Evolutionary conservation across 2,888 invertebrate genomes (phyloP).

Genomic region (Glaucopsyche alexis): DNA sequence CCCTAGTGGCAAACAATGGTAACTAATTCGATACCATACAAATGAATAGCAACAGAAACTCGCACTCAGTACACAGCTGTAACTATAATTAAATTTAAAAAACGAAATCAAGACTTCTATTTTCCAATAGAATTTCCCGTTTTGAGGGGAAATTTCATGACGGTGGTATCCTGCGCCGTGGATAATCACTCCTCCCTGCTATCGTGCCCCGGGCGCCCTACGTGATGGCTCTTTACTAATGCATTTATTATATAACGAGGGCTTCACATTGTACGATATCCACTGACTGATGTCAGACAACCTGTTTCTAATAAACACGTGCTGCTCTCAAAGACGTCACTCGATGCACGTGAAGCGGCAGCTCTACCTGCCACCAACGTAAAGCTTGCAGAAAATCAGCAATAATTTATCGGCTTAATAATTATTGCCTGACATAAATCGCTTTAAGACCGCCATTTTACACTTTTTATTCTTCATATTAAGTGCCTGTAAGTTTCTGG

Average conservation of each 20-base stretch:
- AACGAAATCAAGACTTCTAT: not conserved
- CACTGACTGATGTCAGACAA: constrained; percentile 43
- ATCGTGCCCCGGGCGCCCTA: constrained; percentile 67
- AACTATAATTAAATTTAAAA: too few species aligned
- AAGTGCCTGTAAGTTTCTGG: too few species aligned
- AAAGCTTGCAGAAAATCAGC: not conserved
- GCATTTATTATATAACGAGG: constrained; percentile 40
- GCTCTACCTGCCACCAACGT: not conserved
- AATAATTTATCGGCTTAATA: too few species aligned
- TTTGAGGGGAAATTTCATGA: constrained; percentile 42
- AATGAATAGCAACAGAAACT: too few species aligned
- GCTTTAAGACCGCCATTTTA: too few species aligned
- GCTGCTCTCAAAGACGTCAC: not conserved
- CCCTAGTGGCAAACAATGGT: too few species aligned
- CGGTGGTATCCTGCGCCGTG: constrained; percentile 52
- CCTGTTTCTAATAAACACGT: constrained; percentile 14
- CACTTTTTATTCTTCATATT: too few species aligned
- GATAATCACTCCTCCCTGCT: constrained; percentile 70
- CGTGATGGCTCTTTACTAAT: constrained; percentile 56
- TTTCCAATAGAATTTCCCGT: constrained; percentile 26
- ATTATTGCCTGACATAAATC: too few species aligned
- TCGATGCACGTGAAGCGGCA: not conserved
- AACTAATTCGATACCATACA: too few species aligned
- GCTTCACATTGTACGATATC: constrained; percentile 39
- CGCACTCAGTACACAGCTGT: too few species aligned